These are phyloP conservation scores for Leptinotarsa texana DNA, from an alignment of 1,140 invertebrate genomes.

Conservation along the genomic window DNA sequence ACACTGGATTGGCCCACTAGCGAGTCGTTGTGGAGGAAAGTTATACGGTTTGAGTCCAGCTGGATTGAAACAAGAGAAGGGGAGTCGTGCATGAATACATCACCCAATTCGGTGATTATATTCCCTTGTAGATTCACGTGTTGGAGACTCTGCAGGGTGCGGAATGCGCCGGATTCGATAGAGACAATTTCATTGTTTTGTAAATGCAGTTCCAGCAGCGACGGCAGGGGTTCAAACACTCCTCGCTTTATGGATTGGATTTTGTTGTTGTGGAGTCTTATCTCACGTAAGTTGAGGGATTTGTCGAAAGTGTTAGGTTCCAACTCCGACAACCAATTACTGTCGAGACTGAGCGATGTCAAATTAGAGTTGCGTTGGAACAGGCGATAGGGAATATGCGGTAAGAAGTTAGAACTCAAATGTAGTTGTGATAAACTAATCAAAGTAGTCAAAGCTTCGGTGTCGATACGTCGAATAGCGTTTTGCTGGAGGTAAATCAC, in stretches of 20 bases:
- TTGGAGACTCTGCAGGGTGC: conserved; percentile 79
- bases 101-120: conserved; percentile 73
- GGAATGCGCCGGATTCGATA: conserved; percentile 82
- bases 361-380: conserved; percentile 75
- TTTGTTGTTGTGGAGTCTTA: conserved; percentile 86
- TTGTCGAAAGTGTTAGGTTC: conserved; percentile 79
- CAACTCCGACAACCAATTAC: conserved; percentile 83
- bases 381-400: conserved; percentile 71
- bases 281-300: conserved; percentile 73
- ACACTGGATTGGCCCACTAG: conserved; percentile 77
- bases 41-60: conserved; percentile 80
- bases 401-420: conserved; percentile 84
- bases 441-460: conserved; percentile 72
- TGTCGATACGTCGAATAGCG: conserved; percentile 76
- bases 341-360: conserved; percentile 84
- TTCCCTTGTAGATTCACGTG: conserved; percentile 88
- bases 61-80: conserved; percentile 83
- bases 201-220: conserved; percentile 81
- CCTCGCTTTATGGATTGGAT: conserved; percentile 74
- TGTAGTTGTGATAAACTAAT: conserved; percentile 80
- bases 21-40: conserved; percentile 75
- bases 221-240: conserved; percentile 79
- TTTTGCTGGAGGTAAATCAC: conserved; percentile 89
- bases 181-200: conserved; percentile 83
- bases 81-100: conserved; percentile 76